Conservation (phyloP, 2,797 vertebrate species). For the Enteromius unitaeniatus region DNA sequence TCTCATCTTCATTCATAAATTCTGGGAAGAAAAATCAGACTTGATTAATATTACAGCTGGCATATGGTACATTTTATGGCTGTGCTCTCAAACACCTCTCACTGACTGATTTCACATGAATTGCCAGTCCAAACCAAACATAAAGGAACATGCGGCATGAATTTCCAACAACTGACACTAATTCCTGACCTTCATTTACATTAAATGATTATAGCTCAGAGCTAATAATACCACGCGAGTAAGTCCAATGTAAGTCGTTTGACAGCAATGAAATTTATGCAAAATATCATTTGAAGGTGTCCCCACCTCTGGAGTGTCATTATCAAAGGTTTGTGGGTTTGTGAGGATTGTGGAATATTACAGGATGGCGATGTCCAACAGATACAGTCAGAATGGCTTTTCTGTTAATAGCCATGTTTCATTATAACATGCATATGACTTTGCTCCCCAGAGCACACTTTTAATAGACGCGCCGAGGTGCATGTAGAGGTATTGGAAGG, state of each 20-base stretch:
- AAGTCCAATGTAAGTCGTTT: conserved; percentile 48
- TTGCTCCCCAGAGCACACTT: conserved; percentile 82
- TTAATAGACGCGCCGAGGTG: conserved; percentile 76
- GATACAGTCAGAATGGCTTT: conserved; percentile 84
- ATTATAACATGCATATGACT: conserved; percentile 89
- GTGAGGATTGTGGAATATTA: conserved; percentile 81
- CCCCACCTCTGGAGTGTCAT: conserved; percentile 69
- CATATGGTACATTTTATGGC: not conserved
- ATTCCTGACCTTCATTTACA: conserved; percentile 61
- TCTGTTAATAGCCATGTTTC: conserved; percentile 87
- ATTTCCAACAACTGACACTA: conserved; percentile 61
- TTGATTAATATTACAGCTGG: conserved; percentile 33
- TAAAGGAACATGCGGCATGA: not conserved
- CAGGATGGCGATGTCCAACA: conserved; percentile 82
- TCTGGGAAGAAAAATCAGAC: conserved; percentile 69
- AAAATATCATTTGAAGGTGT: conserved; percentile 56
- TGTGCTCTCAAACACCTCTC: conserved; percentile 13
- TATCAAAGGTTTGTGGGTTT: conserved; percentile 81
- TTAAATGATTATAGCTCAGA: conserved; percentile 64
- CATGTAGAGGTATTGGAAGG: conserved; percentile 72
- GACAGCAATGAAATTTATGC: conserved; percentile 58
- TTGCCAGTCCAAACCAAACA: conserved; percentile 44
- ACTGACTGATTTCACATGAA: conserved; percentile 25
- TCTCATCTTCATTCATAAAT: conserved; percentile 73
- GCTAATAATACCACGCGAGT: conserved; percentile 59